Base-by-base conservation (phyloP, 2,113 vertebrate genomes). In the Balaeniceps rex region DNA sequence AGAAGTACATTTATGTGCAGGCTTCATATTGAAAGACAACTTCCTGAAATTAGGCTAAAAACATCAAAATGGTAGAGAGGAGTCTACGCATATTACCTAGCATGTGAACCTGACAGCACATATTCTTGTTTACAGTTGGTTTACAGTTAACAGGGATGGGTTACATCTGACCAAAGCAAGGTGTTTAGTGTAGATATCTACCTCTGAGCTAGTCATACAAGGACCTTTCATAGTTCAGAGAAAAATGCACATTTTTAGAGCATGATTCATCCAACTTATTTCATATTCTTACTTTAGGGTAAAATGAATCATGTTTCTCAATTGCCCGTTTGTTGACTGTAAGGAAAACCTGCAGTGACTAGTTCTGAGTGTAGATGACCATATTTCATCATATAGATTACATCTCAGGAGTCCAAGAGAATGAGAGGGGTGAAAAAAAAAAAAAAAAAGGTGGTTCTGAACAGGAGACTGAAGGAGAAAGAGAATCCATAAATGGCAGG, bases 401-500 rank as follows among this genome's bases (percentile, higher is more conserved):
- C 19, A 86, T 46, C 38, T 65, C 36, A 69, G 4, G 34, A 86
- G 34, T 69, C 21, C 46, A 88, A 87, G 31, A 40, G 22, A 83
- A 82, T 28, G 9, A 84, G 28, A 26, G 7, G 24, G 17, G 77
- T 0, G 0, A 3, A 42, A 6, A 36, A 19, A 29, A 66, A 3
- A 42, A 6, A 36, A 19, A 51, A 31, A 68, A 36, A 60, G 6
- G 8, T 2, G 1, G 17, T 57, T 57, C 28, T 88, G 24, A 70
- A 72, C 1, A 24, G 40, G 17, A 85, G 44, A 61, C 52, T 75
- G 42, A 89, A 65, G 33, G 19, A 70, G 87, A 70, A 65, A 16
- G 12, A 38, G 23, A 79, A 65, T 47, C 25, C 34, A 10, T n/a
- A 54, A 94, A 68, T 65, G n/a, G 58, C 12, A 63, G 54, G 23